Percentiles rank a stretch among this genome's conserved stretches.
These are phyloP conservation scores for Seladonia tumulorum DNA, from an alignment of 2,888 invertebrate species.

Conservation along the genomic window DNA sequence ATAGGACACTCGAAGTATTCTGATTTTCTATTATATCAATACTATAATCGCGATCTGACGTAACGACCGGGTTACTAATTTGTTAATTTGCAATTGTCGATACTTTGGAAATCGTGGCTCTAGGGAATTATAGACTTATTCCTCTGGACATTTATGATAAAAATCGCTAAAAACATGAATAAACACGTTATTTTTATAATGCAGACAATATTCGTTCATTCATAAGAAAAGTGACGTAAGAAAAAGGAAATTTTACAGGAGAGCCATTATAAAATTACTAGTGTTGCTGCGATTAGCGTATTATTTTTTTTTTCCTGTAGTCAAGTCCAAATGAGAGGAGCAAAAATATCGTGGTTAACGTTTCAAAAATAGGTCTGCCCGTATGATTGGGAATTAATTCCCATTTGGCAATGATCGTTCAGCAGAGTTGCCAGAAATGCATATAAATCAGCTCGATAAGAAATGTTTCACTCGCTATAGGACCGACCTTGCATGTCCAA, in stretches of 20 bases:
- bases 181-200: background rate
- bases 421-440: constrained; percentile 26
- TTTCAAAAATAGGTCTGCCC: background rate
- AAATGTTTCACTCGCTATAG: constrained; percentile 29
- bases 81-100: background rate
- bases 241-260: too few species aligned
- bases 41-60: too few species aligned
- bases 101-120: too few species aligned
- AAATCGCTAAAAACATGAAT: too few species aligned
- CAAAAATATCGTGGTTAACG: background rate
- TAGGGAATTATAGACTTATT: too few species aligned
- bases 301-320: background rate
- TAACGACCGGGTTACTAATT: background rate
- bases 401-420: constrained; percentile 21
- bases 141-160: too few species aligned
- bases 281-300: background rate
- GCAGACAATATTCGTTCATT: too few species aligned
- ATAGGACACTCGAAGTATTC: too few species aligned
- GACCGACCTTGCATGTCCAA: constrained; percentile 54
- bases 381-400: background rate
- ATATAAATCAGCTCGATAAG: constrained; percentile 32
- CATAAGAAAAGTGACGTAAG: too few species aligned
- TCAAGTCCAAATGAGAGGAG: background rate
- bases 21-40: too few species aligned
- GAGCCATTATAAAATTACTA: too few species aligned